These are phyloP conservation scores for Atta cephalotes DNA, from an alignment of 1,140 invertebrate species.

Conservation along the genomic window DNA sequence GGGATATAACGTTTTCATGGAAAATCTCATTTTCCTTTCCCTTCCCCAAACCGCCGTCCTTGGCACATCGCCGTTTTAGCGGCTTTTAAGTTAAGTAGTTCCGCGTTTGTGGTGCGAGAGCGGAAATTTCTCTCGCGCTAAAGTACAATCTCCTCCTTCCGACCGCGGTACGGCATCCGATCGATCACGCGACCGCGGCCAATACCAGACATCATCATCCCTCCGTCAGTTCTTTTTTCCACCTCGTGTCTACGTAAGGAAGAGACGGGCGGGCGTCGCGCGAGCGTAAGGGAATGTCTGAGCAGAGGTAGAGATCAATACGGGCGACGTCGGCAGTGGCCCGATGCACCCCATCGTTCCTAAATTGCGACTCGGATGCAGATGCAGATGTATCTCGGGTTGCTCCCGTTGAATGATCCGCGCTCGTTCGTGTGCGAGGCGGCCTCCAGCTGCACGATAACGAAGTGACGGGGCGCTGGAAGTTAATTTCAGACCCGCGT, in stretches of 20 bases:
- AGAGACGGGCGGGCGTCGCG: conserved; percentile 27
- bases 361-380: conserved; percentile 40
- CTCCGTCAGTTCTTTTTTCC: conserved; percentile 49
- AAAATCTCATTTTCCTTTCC: conserved; percentile 23
- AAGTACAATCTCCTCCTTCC: conserved; percentile 43
- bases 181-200: conserved; percentile 54
- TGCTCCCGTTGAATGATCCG: conserved; percentile 14
- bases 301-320: conserved; percentile 44
- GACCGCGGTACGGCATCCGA: conserved; percentile 21
- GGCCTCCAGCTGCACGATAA: conserved; percentile 54
- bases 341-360: conserved; percentile 39
- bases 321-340: neutral
- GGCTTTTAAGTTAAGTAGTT: conserved; percentile 58
- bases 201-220: conserved; percentile 54
- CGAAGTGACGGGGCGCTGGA: conserved; percentile 36
- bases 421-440: conserved; percentile 7
- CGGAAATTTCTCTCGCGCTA: conserved; percentile 48
- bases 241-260: conserved; percentile 42
- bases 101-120: conserved; percentile 33
- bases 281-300: conserved; percentile 49
- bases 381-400: conserved; percentile 33
- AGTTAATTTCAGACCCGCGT: conserved; percentile 46
- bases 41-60: neutral
- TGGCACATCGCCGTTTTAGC: conserved; percentile 67
- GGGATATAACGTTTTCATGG: conserved; percentile 39